Percentiles rank a stretch among this genome's conserved stretches.
Evolutionary conservation across 2,113 vertebrate genomes (phyloP).

Genomic region (Spheniscus mendiculus): DNA sequence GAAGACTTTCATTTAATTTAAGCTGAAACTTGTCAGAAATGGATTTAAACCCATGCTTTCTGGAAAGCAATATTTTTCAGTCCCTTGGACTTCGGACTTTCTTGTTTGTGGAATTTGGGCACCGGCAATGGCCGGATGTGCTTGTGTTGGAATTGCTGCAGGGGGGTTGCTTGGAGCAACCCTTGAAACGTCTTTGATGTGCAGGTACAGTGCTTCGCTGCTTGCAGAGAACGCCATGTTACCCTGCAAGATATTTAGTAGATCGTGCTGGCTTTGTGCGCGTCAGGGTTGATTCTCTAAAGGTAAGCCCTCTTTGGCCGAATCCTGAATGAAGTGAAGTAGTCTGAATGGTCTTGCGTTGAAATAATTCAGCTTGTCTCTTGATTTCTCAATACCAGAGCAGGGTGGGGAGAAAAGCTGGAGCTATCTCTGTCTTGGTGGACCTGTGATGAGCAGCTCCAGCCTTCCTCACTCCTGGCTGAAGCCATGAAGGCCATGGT

Average conservation of each 20-base stretch:
- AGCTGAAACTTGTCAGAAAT: not conserved
- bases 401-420: not conserved
- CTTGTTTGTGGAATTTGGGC: not conserved
- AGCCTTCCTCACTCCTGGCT: not conserved
- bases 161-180: not conserved
- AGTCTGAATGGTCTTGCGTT: not conserved
- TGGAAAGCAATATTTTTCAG: not conserved
- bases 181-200: not conserved
- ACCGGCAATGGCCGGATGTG: not conserved
- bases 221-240: not conserved
- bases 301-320: not conserved
- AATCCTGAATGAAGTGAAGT: not conserved
- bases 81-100: slow-evolving; percentile 12
- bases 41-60: not conserved
- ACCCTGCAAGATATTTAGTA: not conserved
- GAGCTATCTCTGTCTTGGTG: rapidly evolving
- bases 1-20: not conserved
- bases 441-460: not conserved
- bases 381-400: not conserved
- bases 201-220: not conserved
- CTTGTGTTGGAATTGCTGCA: not conserved
- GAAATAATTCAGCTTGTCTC: not conserved
- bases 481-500: not conserved
- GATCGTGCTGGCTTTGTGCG: not conserved
- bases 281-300: not conserved